phyloP scores from a whole-genome alignment of 2,113 vertebrate genomes.

The Merops nubicus region DNA sequence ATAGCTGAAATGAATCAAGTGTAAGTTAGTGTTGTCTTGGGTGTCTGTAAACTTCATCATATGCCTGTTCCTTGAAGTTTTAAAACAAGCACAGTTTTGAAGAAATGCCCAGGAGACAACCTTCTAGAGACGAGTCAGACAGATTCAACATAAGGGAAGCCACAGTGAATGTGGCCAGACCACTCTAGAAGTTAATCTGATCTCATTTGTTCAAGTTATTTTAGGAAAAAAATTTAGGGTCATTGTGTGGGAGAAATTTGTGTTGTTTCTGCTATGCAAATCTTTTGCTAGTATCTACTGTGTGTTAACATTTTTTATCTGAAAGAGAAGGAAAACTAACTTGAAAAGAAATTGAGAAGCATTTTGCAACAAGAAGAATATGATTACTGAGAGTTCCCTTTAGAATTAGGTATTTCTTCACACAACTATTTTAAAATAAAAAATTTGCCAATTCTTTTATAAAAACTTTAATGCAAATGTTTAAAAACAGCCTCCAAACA shows the following conservation, averaged over 20 bases:
- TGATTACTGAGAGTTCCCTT: fast-evolving
- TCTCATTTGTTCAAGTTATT: background rate
- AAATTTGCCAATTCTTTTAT: background rate
- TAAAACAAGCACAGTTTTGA: background rate
- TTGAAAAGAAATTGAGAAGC: background rate
- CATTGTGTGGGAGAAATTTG: background rate
- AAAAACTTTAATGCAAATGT: background rate
- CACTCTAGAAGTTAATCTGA: background rate
- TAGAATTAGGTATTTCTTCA: background rate
- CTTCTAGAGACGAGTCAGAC: background rate
- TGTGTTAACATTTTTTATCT: background rate
- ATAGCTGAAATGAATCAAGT: background rate
- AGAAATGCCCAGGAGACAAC: background rate
- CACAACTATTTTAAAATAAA: background rate
- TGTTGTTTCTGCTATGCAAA: background rate
- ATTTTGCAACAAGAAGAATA: background rate
- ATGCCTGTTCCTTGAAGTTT: background rate
- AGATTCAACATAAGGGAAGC: background rate
- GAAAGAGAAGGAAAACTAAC: background rate
- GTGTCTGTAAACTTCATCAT: background rate
- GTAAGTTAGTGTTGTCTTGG: background rate
- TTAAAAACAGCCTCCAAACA: background rate
- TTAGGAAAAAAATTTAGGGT: background rate
- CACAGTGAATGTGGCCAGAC: background rate
- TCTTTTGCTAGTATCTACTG: background rate